These are phyloP conservation scores for Drosophila neonasuta DNA, from an alignment of 2,888 invertebrate species.

Conservation along the genomic window DNA sequence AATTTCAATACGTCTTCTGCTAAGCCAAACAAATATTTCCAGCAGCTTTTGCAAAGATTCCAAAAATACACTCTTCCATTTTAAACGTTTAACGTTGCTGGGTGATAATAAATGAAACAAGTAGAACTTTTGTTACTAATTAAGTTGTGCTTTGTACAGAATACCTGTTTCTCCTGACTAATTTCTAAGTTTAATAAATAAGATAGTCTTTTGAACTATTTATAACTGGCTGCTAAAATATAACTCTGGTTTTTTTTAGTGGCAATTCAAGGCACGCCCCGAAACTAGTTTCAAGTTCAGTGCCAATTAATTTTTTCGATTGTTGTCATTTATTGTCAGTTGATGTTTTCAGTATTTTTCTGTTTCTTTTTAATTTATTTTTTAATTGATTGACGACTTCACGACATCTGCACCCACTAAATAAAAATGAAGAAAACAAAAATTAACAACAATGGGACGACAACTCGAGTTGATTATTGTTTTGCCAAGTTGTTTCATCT, in stretches of 20 bases:
- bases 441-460: constrained; percentile 57
- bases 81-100: not conserved
- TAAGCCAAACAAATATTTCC: not conserved
- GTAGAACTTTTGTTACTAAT: not conserved
- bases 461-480: constrained; percentile 49
- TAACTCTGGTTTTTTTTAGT: constrained; percentile 1
- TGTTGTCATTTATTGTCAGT: constrained; percentile 29
- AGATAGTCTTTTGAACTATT: not conserved
- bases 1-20: not conserved
- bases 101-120: not conserved
- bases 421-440: constrained; percentile 20
- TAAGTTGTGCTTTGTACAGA: not conserved
- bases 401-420: constrained; percentile 71
- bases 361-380: constrained; percentile 42
- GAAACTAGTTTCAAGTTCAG: constrained; percentile 59
- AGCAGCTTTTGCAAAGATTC: not conserved
- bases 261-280: constrained; percentile 26
- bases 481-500: constrained; percentile 13
- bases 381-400: constrained; percentile 74
- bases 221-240: not conserved
- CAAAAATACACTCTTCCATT: not conserved
- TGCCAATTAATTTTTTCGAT: constrained; percentile 61
- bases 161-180: not conserved
- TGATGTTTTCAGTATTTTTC: constrained; percentile 8
- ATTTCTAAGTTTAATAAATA: constrained; percentile 3